phyloP scores from a whole-genome alignment of 2,113 vertebrate species.

The Thomomys bottae region DNA sequence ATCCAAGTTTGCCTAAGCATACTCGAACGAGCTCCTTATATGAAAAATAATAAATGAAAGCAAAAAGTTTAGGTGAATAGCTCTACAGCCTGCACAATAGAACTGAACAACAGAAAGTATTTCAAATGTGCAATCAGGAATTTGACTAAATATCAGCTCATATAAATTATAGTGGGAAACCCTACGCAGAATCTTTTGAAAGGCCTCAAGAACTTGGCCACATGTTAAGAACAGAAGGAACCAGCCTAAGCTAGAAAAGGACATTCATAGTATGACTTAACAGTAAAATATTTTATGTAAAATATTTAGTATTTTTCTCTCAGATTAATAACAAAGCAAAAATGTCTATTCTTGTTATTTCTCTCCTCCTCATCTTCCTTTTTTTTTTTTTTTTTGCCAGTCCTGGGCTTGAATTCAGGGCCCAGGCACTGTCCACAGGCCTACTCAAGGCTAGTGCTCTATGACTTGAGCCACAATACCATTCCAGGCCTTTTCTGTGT shows the following conservation, averaged over 20 bases:
- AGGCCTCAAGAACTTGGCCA: background rate
- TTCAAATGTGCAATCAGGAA: background rate
- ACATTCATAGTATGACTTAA: background rate
- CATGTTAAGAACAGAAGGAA: background rate
- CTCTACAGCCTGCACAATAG: too few species aligned
- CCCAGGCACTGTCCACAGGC: too few species aligned
- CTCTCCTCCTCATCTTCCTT: too few species aligned
- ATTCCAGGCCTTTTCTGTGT: too few species aligned
- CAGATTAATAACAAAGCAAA: background rate
- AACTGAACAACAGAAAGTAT: constrained; percentile 2
- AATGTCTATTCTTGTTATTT: background rate
- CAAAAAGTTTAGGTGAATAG: too few species aligned
- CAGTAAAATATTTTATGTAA: background rate
- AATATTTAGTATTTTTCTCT: background rate
- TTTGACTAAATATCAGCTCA: background rate
- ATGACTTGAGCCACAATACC: too few species aligned
- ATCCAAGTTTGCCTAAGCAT: too few species aligned
- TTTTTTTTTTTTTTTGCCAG: too few species aligned
- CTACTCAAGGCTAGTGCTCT: too few species aligned
- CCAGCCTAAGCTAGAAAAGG: background rate
- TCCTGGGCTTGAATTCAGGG: too few species aligned
- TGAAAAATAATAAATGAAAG: too few species aligned
- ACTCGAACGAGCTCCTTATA: too few species aligned
- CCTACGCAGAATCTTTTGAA: background rate
- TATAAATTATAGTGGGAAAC: background rate